These are phyloP conservation scores for Ametastegia equiseti DNA, from an alignment of 2,888 invertebrate species.

Conservation along the genomic window DNA sequence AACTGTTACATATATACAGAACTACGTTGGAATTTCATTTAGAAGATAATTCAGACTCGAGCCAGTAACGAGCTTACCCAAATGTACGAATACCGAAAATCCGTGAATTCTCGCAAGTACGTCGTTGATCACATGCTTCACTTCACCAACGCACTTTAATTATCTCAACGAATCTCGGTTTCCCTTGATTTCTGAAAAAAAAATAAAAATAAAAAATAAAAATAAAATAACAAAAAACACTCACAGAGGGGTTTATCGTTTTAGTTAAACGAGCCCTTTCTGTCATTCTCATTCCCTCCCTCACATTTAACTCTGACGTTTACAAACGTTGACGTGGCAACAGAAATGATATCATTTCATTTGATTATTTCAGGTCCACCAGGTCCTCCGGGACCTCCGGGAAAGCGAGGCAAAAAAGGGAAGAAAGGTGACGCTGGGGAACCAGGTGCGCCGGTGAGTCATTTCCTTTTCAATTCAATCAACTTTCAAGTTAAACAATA, in stretches of 20 bases:
- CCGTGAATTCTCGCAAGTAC: too few relatives aligned
- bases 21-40: too few relatives aligned
- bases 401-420: constrained; percentile 93
- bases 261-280: neutral
- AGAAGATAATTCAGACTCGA: too few relatives aligned
- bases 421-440: constrained; percentile 93
- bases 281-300: neutral
- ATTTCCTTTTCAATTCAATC: constrained; percentile 23
- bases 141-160: too few relatives aligned
- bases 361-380: constrained; percentile 79
- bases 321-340: constrained; percentile 9
- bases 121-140: too few relatives aligned
- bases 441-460: constrained; percentile 87
- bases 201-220: neutral
- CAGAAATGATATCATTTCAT: constrained; percentile 23
- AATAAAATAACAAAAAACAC: too few relatives aligned
- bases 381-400: constrained; percentile 90
- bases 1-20: too few relatives aligned
- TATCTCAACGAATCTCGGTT: neutral
- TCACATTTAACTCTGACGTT: neutral
- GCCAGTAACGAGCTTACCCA: too few relatives aligned
- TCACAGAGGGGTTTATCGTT: neutral
- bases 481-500: constrained; percentile 16
- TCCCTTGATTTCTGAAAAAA: neutral
- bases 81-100: too few relatives aligned